phyloP scores from a whole-genome alignment of 2,797 vertebrate species.

The Delichon dasypus region DNA sequence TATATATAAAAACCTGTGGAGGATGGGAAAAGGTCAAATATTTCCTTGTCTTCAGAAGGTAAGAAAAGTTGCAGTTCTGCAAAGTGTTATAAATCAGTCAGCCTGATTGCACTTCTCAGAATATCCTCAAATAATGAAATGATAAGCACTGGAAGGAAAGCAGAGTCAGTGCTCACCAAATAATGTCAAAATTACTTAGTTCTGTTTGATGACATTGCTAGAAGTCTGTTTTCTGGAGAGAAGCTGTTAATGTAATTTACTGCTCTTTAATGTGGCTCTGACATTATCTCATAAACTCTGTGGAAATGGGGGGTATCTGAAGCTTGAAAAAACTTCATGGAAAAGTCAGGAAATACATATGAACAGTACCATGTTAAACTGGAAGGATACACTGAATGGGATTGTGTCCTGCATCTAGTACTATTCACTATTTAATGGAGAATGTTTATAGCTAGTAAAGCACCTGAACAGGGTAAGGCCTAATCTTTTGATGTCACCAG shows the following conservation, averaged over 20 bases:
- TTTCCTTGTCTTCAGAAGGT: neutral
- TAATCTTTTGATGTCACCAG: neutral
- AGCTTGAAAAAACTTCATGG: neutral
- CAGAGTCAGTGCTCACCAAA: neutral
- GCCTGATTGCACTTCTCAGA: neutral
- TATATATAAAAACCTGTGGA: neutral
- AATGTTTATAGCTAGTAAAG: neutral
- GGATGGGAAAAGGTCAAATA: conserved; percentile 36
- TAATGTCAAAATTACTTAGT: neutral
- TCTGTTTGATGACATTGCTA: neutral
- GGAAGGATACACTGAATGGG: neutral
- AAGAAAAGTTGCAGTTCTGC: neutral
- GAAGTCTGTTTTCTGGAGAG: neutral
- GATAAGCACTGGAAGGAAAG: neutral
- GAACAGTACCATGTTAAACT: neutral
- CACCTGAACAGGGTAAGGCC: neutral
- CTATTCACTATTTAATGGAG: neutral
- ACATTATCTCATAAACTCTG: neutral
- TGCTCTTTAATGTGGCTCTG: neutral
- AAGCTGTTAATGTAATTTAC: neutral
- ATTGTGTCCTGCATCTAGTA: neutral
- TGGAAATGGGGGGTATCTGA: neutral
- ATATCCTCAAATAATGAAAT: conserved; percentile 3
- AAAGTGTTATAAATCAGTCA: conserved; percentile 3
- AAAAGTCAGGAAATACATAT: neutral